These are phyloP conservation scores for Dicaeum eximium DNA, from an alignment of 2,113 vertebrate genomes.

Conservation along the genomic window DNA sequence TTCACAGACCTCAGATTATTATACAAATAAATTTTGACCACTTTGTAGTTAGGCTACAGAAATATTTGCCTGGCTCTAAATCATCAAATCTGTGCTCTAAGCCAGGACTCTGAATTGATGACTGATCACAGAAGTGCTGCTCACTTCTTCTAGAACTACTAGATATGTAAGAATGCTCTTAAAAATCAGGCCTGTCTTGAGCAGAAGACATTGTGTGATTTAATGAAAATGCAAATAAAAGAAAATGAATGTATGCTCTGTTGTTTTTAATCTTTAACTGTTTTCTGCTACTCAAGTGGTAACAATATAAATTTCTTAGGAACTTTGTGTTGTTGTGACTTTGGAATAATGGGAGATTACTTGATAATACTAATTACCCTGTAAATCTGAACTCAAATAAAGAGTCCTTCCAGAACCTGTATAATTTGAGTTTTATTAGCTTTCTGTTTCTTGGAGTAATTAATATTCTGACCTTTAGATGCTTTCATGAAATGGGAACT, in stretches of 20 bases:
- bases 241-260: background rate
- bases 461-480: background rate
- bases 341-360: background rate
- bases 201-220: background rate
- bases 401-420: background rate
- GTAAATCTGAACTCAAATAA: background rate
- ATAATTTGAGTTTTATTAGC: background rate
- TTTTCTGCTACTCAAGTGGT: background rate
- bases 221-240: background rate
- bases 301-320: background rate
- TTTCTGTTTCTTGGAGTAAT: background rate
- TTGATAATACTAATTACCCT: background rate
- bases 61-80: background rate
- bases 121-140: fast-evolving
- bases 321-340: background rate
- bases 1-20: background rate
- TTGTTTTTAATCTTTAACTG: background rate
- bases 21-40: background rate
- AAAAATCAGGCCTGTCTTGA: background rate
- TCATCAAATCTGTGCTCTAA: background rate
- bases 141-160: background rate
- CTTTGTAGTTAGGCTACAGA: background rate
- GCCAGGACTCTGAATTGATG: background rate
- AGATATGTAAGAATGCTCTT: background rate
- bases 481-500: background rate